Base-by-base conservation (phyloP, 2,888 invertebrate genomes). In the Aromia moschata region DNA sequence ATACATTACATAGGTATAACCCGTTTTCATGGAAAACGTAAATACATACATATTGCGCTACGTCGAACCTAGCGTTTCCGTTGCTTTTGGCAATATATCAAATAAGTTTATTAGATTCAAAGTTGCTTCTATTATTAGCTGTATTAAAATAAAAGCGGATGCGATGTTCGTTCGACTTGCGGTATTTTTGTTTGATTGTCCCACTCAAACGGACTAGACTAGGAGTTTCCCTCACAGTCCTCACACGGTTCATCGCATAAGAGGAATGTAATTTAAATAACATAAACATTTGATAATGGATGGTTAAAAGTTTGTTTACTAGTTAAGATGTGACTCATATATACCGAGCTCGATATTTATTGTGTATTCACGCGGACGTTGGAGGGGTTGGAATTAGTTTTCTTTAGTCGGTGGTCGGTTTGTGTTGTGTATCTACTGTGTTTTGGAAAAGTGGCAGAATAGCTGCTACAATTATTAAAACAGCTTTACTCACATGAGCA, bases 51-150 rank as follows among this genome's bases (percentile, higher is more conserved):
- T n/a, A n/a, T n/a, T 25, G 25, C 25, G 25, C 25, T 25, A 25
- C 7, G 7, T 5, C 7, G n/a, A 33, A 33, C 10, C 33, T 10
- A 10, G 10, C 33, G 33, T 33, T 33, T 33, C n/a, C 10, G 30
- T 40, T 52, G 47, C 20, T 60, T 60, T 64, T 70, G 70, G 70
- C 70, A 70, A 52, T 64, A 64, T 53, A 63, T 69, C 68, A 69
- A 67, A 56, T 10, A 53, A 66, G 52, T 58, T 65, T 65, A 63
- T 67, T 64, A 68, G 66, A 67, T 58, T 59, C 65, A 54, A 67
- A 64, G 60, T 57, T 52, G 57, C 44, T 20, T 56, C 67, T 67
- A 67, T 58, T 62, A 64, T 58, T 67, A 67, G 64, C 43, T n/a
- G 44, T 37, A 61, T 65, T 61, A 47, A 67, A 64, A 64, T 60